Evolutionary conservation across 2,888 invertebrate genomes (phyloP), one percentile per base, ranked within the genome.

Genomic region (Dryobotodes eremita): DNA sequence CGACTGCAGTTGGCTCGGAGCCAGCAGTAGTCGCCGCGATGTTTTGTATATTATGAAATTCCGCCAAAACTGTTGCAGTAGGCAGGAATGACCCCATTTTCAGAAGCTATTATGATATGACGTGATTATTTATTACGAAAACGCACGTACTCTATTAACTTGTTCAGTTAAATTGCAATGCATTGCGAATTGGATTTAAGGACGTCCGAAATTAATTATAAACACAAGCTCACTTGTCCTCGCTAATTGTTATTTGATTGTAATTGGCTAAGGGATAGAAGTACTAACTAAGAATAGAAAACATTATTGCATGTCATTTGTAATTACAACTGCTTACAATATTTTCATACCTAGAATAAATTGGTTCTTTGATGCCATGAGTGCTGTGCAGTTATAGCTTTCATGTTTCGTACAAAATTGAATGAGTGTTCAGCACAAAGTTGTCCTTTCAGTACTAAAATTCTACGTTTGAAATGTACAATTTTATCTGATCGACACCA

Each of bases 41-140:
- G 94, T 94, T 95, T 95, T 95, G 94, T 95, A 93, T 95, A 94
- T 96, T 96, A 95, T 95, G 96, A 96, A 96, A 96, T 96, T 95
- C 94, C 94, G 93, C 93, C 95, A 95, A 96, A 96, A 94, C 94
- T 93, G 95, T 95, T 96, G 95, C 96, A 95, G 94, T 94, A 92
- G 89, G 88, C 86, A 89, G 87, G 91, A 90, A 88, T 94, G 96
- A 94, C 96, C 96, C 93, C 93, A 93, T 95, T 96, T 92, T 89
- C 87, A 85, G 71, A 84, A 81, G 86, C 84, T 86, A 87, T 88
- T 88, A 89, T 90, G 88, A 89, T 90, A 88, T 91, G 91, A 89
- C 84, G 86, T 83, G 77, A 79, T 84, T 88, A 81, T 86, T 84
- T 84, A 83, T 88, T 79, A 89, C 65, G 68, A 83, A 81, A 82